phyloP scores from a whole-genome alignment of 2,888 invertebrate species.

The Eupithecia dodoneata region DNA sequence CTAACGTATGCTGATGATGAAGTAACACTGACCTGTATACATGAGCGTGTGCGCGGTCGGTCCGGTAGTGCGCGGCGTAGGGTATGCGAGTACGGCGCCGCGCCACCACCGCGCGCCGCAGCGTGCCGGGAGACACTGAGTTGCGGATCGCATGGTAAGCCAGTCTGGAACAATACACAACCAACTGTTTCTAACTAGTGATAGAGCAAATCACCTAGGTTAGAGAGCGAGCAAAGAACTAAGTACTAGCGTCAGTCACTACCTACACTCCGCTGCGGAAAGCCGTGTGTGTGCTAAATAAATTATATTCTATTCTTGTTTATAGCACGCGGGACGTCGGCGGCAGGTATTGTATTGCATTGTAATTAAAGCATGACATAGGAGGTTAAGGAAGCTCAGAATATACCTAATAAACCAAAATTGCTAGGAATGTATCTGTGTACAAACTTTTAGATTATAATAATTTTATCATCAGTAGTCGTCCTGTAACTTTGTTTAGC shows the following conservation, averaged over 20 bases:
- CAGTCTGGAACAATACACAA: constrained; percentile 78
- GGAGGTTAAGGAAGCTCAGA: not conserved
- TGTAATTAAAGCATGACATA: constrained; percentile 84
- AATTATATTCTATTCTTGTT: no score
- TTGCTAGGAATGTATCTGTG: no score
- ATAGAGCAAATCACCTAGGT: constrained; percentile 87
- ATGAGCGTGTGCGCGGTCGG: constrained; percentile 57
- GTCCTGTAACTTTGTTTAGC: no score
- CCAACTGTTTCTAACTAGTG: not conserved
- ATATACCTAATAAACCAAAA: no score
- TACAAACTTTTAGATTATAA: no score
- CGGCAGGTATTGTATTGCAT: constrained; percentile 78
- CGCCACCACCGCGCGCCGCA: constrained; percentile 87
- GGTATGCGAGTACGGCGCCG: constrained; percentile 75
- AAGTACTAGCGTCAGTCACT: constrained; percentile 87
- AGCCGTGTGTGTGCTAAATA: constrained; percentile 82
- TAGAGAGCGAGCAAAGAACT: constrained; percentile 90
- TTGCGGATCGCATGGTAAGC: constrained; percentile 87
- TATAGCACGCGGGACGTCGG: constrained; percentile 94
- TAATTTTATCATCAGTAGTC: no score
- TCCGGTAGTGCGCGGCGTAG: constrained; percentile 68
- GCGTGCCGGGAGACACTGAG: constrained; percentile 89
- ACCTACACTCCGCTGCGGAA: constrained; percentile 87
- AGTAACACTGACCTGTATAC: constrained; percentile 61
- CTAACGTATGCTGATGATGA: no score